phyloP scores from a whole-genome alignment of 2,888 invertebrate species.

The Hedya salicella region DNA sequence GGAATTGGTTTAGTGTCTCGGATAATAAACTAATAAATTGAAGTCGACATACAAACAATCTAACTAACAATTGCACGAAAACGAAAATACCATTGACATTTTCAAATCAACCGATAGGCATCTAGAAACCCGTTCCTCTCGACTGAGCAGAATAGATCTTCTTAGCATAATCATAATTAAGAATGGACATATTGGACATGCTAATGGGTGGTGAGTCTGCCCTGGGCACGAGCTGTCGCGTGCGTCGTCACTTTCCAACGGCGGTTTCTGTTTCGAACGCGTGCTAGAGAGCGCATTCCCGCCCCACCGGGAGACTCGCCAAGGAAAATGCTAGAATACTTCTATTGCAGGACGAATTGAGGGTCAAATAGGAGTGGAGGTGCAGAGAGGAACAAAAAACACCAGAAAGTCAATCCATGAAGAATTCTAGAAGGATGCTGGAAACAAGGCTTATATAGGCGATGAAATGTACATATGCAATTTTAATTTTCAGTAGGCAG shows the following conservation, averaged over 20 bases:
- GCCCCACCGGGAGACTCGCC: slow-evolving; percentile 48
- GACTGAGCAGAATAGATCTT: slow-evolving; percentile 39
- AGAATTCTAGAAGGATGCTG: no score
- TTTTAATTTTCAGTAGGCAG: no score
- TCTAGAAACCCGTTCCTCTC: slow-evolving; percentile 42
- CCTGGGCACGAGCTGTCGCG: slow-evolving; percentile 69
- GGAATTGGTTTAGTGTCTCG: background rate
- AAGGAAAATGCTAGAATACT: slow-evolving; percentile 50
- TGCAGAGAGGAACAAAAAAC: background rate
- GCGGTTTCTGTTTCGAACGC: slow-evolving; percentile 73
- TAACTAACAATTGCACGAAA: slow-evolving; percentile 7
- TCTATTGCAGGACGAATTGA: slow-evolving; percentile 1
- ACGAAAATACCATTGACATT: slow-evolving; percentile 35
- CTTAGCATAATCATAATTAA: slow-evolving; percentile 42
- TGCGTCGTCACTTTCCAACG: slow-evolving; percentile 76
- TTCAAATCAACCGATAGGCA: slow-evolving; percentile 39
- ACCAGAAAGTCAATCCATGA: no score
- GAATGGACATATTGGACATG: slow-evolving; percentile 50
- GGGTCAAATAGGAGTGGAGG: background rate
- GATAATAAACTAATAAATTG: background rate
- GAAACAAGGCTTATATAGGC: no score
- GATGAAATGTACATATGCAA: no score
- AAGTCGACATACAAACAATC: background rate
- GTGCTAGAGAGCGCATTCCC: slow-evolving; percentile 72
- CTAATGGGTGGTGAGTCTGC: slow-evolving; percentile 61